Evolutionary conservation across 2,113 vertebrate species (phyloP).

Genomic region (Candoia aspera): DNA sequence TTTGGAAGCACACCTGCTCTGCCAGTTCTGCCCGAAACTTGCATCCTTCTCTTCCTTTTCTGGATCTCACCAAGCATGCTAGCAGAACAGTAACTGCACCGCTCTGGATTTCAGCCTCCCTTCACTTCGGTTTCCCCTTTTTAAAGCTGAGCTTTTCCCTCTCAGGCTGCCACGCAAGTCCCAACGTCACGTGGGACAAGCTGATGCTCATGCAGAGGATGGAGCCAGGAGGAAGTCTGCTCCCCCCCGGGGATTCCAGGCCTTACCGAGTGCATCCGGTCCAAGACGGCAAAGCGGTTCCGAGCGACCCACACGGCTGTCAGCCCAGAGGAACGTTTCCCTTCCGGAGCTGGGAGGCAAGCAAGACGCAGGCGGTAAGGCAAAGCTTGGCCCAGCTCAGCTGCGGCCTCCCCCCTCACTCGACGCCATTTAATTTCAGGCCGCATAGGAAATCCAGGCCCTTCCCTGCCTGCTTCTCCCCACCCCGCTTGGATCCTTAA

Average conservation of each 20-base stretch:
- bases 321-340: slow-evolving; percentile 94
- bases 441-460: slow-evolving; percentile 22
- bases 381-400: slow-evolving; percentile 50
- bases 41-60: background rate
- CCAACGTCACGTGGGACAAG: no score
- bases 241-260: accelerated
- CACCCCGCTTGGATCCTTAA: slow-evolving; percentile 10
- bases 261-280: slow-evolving; percentile 96
- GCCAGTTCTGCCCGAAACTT: background rate
- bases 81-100: background rate
- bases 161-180: no score
- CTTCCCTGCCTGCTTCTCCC: slow-evolving; percentile 41
- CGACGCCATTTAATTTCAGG: slow-evolving; percentile 63
- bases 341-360: slow-evolving; percentile 85
- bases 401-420: background rate
- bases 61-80: background rate
- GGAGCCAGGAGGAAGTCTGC: background rate
- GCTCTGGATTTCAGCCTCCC: background rate
- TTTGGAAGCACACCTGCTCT: no score
- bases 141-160: no score
- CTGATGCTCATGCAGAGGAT: background rate
- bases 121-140: no score
- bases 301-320: slow-evolving; percentile 98
- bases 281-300: slow-evolving; percentile 94
- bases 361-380: slow-evolving; percentile 34